phyloP scores from a whole-genome alignment of 2,797 vertebrate species.

The Rhinoraja longicauda region DNA sequence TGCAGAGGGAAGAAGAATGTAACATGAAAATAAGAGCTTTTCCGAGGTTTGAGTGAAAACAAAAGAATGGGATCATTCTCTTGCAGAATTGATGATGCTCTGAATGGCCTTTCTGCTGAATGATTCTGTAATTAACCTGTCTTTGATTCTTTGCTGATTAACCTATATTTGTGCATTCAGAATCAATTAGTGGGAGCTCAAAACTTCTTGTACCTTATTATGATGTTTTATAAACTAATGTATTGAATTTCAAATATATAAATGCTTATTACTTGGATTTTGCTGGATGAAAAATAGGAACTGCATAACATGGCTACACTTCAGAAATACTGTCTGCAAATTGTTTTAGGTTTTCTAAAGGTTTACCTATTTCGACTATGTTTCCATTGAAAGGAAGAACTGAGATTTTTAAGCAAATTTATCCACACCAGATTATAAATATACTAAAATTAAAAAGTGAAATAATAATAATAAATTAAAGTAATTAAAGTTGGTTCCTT shows the following conservation, averaged over 20 bases:
- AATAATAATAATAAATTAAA: not conserved
- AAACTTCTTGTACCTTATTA: not conserved
- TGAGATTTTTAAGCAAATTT: not conserved
- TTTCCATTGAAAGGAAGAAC: not conserved
- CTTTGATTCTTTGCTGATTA: not conserved
- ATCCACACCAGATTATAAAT: not conserved
- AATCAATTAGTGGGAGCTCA: not conserved
- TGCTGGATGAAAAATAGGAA: not conserved
- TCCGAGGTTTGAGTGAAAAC: not conserved
- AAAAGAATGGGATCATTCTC: not conserved
- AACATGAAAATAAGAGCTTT: not conserved
- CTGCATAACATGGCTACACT: not conserved
- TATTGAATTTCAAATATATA: not conserved
- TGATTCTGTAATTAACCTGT: not conserved
- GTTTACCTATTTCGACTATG: not conserved
- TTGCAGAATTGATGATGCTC: not conserved
- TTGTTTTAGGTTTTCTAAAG: not conserved
- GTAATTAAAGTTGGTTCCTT: not conserved
- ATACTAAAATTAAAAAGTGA: not conserved
- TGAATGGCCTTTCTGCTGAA: not conserved
- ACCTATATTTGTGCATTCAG: not conserved
- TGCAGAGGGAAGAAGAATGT: not conserved
- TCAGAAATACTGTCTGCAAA: not conserved
- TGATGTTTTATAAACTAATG: not conserved
- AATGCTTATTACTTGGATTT: not conserved